Evolutionary conservation across 2,113 vertebrate species (phyloP).

Genomic region (Rhinolophus sinicus): DNA sequence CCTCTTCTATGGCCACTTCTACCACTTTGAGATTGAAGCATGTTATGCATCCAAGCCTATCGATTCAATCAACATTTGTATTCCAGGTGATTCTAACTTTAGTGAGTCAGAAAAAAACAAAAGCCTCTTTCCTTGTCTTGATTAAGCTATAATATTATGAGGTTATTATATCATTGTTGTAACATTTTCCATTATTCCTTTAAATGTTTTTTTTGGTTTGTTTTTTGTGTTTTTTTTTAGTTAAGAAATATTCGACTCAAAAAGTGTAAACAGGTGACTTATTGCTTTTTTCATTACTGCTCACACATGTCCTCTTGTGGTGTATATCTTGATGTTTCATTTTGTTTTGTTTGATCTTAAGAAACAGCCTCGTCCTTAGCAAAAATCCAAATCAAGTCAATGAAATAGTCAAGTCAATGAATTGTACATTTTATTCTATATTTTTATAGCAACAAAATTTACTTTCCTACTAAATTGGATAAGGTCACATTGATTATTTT

Average conservation of each 20-base stretch:
- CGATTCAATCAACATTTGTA: background rate
- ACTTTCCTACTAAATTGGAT: background rate
- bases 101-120: background rate
- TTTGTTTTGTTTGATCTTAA: background rate
- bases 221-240: no score
- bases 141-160: background rate
- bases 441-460: background rate
- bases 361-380: background rate
- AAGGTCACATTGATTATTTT: background rate
- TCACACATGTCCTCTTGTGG: background rate
- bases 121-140: background rate
- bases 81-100: background rate
- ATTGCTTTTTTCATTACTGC: background rate
- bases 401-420: background rate
- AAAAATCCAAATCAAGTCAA: background rate
- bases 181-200: background rate
- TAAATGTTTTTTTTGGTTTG: background rate
- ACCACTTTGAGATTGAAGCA: background rate
- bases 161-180: background rate
- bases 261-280: background rate
- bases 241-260: background rate
- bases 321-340: background rate
- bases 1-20: background rate
- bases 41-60: background rate
- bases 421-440: background rate